Base-by-base conservation (phyloP, 2,888 invertebrate genomes). In the Xestia xanthographa region DNA sequence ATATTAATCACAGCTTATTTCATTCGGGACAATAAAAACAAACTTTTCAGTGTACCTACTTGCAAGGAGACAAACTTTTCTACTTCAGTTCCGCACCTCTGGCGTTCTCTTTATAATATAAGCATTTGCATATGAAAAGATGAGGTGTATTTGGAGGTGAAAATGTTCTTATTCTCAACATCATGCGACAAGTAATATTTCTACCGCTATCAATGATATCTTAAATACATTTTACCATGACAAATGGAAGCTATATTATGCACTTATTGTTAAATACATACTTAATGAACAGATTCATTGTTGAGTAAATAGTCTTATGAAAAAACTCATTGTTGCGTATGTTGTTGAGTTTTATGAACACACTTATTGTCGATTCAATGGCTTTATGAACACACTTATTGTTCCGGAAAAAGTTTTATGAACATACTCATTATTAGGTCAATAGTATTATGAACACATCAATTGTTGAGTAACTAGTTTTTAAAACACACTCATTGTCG, bases 41-140 rank as follows among this genome's bases (percentile, higher is more conserved):
- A 89, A 89, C 84, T 89, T 67, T 88, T 75, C 82, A 76, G 81
- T 87, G 81, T 83, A 84, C 60, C 66, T 41, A 29, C 82, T 74
- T 77, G 80, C 75, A 82, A 84, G 83, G 79, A 75, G 79, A 77
- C 72, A 29, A 86, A 88, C 77, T 88, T 87, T 77, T 77, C 60
- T 76, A 76, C 84, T 75, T 53, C 38, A 72, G 71, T 69, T 69
- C 66, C 78, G 78, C 50, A 69, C 60, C 67, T 53, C 38, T 56
- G 65, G 71, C 75, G 62, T 76, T 62, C 66, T 74, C 75, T 67
- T 84, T 48, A 80, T 86, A 81, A 84, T 85, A 83, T 75, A 79
- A 82, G 67, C 29, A 88, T 89, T 89, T 86, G 87, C 89, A 89
- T 89, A 79, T 87, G 87, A 89, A 89, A 83, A 79, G 87, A 75